These are phyloP conservation scores for Enhydra lutris DNA, from an alignment of 2,113 vertebrate genomes.

Conservation along the genomic window DNA sequence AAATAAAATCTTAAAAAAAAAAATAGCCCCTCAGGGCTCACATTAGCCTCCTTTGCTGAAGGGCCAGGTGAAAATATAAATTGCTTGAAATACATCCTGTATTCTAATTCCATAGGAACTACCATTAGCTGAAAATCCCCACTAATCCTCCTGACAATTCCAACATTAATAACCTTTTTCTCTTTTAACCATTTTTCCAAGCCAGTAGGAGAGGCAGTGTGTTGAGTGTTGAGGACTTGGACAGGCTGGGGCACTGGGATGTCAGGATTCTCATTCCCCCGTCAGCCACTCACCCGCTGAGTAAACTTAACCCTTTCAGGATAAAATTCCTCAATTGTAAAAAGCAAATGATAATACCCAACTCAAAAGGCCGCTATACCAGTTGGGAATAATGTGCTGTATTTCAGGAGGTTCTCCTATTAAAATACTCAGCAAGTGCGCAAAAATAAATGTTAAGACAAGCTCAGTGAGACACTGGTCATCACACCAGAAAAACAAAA, in stretches of 20 bases:
- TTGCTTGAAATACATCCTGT: neutral
- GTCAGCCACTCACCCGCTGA: neutral
- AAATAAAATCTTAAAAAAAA: neutral
- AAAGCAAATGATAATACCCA: neutral
- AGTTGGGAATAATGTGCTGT: neutral
- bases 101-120: neutral
- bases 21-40: slow-evolving; percentile 70
- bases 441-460: neutral
- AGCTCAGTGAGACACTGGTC: neutral
- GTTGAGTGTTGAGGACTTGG: neutral
- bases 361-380: neutral
- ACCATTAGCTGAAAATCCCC: neutral
- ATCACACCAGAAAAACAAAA: neutral
- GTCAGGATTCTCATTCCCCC: neutral
- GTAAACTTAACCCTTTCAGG: neutral
- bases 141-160: neutral
- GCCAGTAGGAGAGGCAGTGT: neutral
- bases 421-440: neutral
- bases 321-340: neutral
- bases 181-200: neutral
- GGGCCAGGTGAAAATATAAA: slow-evolving; percentile 42
- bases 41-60: slow-evolving; percentile 19
- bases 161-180: neutral
- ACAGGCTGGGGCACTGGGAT: neutral
- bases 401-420: neutral